Evolutionary conservation across 1,140 invertebrate species (phyloP).

Genomic region (Zaprionus ghesquierei): DNA sequence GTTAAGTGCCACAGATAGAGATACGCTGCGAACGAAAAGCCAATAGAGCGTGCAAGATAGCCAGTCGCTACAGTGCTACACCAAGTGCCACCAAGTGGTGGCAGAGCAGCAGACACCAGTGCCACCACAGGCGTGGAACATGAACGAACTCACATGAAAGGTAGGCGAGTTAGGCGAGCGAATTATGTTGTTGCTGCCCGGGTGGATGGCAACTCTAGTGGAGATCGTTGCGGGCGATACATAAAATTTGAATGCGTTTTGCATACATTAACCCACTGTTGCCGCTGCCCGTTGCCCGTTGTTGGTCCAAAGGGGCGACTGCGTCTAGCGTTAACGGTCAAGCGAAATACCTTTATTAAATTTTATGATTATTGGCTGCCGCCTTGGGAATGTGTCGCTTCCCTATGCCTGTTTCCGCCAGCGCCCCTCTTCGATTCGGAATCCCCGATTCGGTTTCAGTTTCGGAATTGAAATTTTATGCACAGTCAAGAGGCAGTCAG

Average conservation of each 20-base stretch:
- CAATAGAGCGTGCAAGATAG: constrained; percentile 75
- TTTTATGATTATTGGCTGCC: constrained; percentile 79
- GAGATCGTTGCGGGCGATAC: constrained; percentile 74
- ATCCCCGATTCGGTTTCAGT: not conserved
- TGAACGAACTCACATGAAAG: constrained; percentile 37
- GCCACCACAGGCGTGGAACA: not conserved
- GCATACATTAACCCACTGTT: constrained; percentile 80
- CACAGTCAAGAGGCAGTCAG: constrained; percentile 22
- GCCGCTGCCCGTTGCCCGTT: constrained; percentile 3
- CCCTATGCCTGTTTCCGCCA: not conserved
- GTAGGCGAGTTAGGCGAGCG: constrained; percentile 45
- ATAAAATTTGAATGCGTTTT: constrained; percentile 81
- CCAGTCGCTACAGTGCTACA: constrained; percentile 21
- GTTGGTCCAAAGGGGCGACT: constrained; percentile 18
- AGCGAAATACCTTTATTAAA: constrained; percentile 78
- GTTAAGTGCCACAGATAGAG: constrained; percentile 40
- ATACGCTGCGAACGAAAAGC: constrained; percentile 21
- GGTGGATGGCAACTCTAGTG: not conserved
- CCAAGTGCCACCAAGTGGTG: constrained; percentile 6
- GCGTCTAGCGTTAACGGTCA: constrained; percentile 61
- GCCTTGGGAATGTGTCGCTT: constrained; percentile 64
- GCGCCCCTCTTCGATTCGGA: constrained; percentile 33
- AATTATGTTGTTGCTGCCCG: constrained; percentile 66
- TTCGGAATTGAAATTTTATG: constrained; percentile 74
- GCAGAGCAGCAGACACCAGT: not conserved